Evolutionary conservation across 2,888 invertebrate genomes (phyloP), one percentile per base, ranked within the genome.

Genomic region (Cephus runcator): DNA sequence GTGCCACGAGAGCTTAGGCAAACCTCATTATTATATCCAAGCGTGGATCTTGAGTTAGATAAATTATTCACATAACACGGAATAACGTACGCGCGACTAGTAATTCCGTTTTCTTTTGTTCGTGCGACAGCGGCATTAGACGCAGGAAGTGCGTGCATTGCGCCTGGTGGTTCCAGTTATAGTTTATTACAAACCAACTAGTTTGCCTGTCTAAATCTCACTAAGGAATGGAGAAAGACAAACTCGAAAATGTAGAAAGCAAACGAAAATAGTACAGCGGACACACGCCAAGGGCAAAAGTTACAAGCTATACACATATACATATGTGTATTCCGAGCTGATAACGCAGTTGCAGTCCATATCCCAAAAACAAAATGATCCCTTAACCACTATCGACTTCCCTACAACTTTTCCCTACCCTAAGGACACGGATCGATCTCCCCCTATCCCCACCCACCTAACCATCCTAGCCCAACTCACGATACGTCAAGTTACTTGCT

Each of bases 81-180:
- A 35, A 34, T 36, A 69, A 31, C 30, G 34, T 15, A 56, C n/a
- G 69, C 34, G 15, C 56, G 56, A 69, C 30, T 56, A 75, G 78
- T 73, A 78, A 76, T 78, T 78, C 73, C 78, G 76, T 76, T 76
- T 78, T 76, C 69, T 78, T 78, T 78, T 75, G 78, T 78, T 78
- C 78, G 78, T 78, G 78, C 36, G 75, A 36, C 75, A 73, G 69
- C 75, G 73, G 76, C 78, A 78, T 78, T 78, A 78, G 40, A 75
- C 56, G 56, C 75, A 69, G 78, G 78, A 78, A 78, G 78, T 78
- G 78, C 78, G 78, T 78, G 78, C 75, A 69, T 75, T 69, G 78
- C 75, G 78, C 73, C 56, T 31, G 56, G 56, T 75, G 76, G 56
- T 78, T 78, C 73, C 73, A 34, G 76, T 34, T 40, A 73, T 76